phyloP scores from a whole-genome alignment of 2,797 vertebrate species.

The Tadarida brasiliensis region DNA sequence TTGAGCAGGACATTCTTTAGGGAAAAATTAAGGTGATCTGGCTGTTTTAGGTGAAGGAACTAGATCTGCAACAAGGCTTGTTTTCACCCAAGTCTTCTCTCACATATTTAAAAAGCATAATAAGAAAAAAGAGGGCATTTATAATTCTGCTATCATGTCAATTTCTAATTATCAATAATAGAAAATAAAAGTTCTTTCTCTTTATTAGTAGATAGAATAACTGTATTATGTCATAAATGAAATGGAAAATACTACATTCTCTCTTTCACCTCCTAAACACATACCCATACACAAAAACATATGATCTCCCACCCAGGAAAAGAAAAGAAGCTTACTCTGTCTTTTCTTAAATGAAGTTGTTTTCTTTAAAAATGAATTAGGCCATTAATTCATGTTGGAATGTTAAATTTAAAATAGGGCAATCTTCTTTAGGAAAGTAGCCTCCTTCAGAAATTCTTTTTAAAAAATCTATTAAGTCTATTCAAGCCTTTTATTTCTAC shows the following conservation, averaged over 20 bases:
- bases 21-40: neutral
- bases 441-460: neutral
- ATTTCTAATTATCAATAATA: neutral
- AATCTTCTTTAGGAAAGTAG: neutral
- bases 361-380: slow-evolving; percentile 69
- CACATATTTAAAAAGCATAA: neutral
- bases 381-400: slow-evolving; percentile 51
- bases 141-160: neutral
- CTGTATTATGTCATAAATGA: slow-evolving; percentile 1
- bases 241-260: slow-evolving; percentile 38
- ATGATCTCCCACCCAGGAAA: neutral
- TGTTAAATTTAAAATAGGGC: neutral
- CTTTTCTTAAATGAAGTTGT: neutral
- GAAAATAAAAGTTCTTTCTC: neutral
- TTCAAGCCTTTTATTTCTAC: neutral
- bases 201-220: slow-evolving; percentile 14
- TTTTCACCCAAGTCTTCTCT: neutral
- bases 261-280: neutral
- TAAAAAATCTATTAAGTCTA: neutral
- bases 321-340: neutral
- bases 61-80: neutral
- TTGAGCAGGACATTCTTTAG: neutral
- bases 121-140: neutral
- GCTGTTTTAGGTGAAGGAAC: neutral
- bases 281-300: neutral